Evolutionary conservation across 2,888 invertebrate species (phyloP), one percentile per base, ranked within the genome.

Genomic region (Psylliodes chrysocephalus): DNA sequence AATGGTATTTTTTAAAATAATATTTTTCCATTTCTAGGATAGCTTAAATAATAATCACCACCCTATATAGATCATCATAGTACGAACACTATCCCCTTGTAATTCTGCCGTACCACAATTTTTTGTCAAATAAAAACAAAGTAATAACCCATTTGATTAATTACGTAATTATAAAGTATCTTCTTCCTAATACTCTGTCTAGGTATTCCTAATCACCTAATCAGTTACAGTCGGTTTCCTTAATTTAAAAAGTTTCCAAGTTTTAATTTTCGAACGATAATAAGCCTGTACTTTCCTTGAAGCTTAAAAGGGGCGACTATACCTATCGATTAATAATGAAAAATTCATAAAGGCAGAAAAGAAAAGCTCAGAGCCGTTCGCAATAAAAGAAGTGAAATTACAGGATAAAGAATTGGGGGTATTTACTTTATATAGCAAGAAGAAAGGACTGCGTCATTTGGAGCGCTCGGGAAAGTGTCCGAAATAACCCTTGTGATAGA

Each of bases 401-500:
- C 52, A 44, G 28, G 42, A 59, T 47, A 67, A 67, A 60, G 63
- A 67, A 64, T 65, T 60, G 54, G 47, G 54, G 64, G 49, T 56
- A 57, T 62, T 64, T 60, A 67, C 62, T 67, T 64, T 57, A 55
- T 57, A 55, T 47, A 57, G 49, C 49, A 47, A 30, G 52, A 64
- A 64, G 54, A 61, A 64, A 67, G 60, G 53, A 64, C 49, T 22
- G 42, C 49, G 59, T 51, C 38, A 56, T 61, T 55, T 55, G 33
- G 30, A 46, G 53, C 44, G 64, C 57, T 59, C 57, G 54, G 55
- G 63, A 67, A 60, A 65, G 62, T 62, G 65, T 63, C 64, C 64
- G 61, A 66, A 70, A 67, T 68, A 66, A 64, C 68, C 61, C 51
- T n/a, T 25, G 60, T 74, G 73, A 73, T 74, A 69, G 72, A 73